A percentile compares a stretch with the other conserved stretches of the same genome.
Conservation (phyloP, 2,888 invertebrate genomes). For the Sarcophaga caerulescens region DNA sequence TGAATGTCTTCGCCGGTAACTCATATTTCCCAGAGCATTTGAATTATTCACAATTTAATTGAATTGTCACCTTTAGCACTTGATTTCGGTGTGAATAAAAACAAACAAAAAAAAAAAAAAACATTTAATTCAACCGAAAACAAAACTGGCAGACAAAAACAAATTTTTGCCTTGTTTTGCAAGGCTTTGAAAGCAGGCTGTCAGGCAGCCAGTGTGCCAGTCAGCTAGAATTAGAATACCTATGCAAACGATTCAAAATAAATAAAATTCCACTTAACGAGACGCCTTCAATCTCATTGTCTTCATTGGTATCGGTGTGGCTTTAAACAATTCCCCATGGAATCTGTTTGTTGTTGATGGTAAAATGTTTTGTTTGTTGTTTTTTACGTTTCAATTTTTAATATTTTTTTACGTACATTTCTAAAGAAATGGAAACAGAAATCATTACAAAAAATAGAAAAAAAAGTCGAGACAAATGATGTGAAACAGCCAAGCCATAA, state of each 20-base stretch:
- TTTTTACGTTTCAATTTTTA: conserved; percentile 5
- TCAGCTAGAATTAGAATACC: neutral
- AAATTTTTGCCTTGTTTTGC: neutral
- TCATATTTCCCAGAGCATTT: conserved; percentile 27
- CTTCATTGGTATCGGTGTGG: neutral
- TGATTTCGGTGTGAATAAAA: conserved; percentile 62
- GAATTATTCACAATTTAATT: conserved; percentile 60
- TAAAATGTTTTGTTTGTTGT: conserved; percentile 8
- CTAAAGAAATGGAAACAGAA: neutral
- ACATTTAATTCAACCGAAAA: neutral
- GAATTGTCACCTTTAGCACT: conserved; percentile 66
- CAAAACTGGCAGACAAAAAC: neutral
- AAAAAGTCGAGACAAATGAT: conserved; percentile 46
- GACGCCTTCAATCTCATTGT: conserved; percentile 1
- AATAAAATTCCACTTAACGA: conserved; percentile 52
- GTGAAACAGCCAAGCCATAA: conserved; percentile 41
- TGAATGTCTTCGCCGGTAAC: conserved; percentile 8
- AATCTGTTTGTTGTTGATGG: conserved; percentile 38
- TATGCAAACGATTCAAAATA: conserved; percentile 14
- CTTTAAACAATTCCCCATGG: conserved; percentile 42
- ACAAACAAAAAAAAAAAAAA: conserved; percentile 26
- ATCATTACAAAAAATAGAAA: neutral
- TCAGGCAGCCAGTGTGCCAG: no score
- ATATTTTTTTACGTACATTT: conserved; percentile 13
- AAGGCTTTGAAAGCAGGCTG: no score